Conservation (phyloP, 1,140 invertebrate species). For the Papilio glaucus region DNA sequence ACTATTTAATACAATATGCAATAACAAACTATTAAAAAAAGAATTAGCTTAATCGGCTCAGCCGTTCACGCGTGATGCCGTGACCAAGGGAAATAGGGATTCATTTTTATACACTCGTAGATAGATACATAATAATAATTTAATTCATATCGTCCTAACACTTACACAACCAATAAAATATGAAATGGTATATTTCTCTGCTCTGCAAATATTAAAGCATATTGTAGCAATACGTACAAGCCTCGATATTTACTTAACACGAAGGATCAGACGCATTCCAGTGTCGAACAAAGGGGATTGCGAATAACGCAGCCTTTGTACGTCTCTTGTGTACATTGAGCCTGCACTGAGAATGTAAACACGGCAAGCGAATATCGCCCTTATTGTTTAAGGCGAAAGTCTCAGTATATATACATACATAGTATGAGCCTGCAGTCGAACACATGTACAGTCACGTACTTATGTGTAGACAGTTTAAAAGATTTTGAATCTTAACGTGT, state of each 20-base stretch:
- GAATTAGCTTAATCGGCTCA: too few species aligned
- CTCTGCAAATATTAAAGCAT: neutral
- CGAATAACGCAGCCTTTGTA: slow-evolving; percentile 38
- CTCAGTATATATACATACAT: neutral
- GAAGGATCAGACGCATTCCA: slow-evolving; percentile 28
- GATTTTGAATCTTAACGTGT: neutral
- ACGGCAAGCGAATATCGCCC: slow-evolving; percentile 7
- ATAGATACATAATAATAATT: too few species aligned
- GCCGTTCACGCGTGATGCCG: too few species aligned
- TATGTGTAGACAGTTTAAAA: neutral
- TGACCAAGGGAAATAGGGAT: too few species aligned
- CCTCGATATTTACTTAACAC: slow-evolving; percentile 29
- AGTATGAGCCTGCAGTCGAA: neutral
- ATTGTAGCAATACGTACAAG: neutral
- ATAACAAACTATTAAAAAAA: too few species aligned
- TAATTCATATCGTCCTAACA: too few species aligned
- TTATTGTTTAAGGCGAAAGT: slow-evolving; percentile 22
- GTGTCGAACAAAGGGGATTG: slow-evolving; percentile 31
- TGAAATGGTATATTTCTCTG: neutral
- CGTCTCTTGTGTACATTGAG: slow-evolving; percentile 10
- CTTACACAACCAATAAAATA: too few species aligned
- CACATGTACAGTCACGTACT: neutral
- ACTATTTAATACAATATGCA: too few species aligned
- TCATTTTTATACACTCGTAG: too few species aligned
- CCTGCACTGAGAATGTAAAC: slow-evolving; percentile 13